A percentile compares a stretch with the other conserved stretches of the same genome.
phyloP scores from a whole-genome alignment of 2,888 invertebrate genomes.

The Tiliacea citrago region DNA sequence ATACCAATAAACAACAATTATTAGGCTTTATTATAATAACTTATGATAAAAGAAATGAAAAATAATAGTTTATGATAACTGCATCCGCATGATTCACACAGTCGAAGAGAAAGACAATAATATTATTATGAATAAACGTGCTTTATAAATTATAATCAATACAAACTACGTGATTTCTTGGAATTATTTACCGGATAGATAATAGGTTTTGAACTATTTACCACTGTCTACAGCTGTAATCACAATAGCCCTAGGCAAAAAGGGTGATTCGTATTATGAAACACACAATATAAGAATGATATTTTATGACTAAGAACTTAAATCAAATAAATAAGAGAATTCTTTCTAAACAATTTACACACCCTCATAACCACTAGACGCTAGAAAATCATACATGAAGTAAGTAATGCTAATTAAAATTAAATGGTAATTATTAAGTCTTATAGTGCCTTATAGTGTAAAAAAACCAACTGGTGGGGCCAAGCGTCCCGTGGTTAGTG shows the following conservation, averaged over 20 bases:
- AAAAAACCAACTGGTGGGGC: conserved; percentile 24
- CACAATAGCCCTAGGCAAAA: background rate
- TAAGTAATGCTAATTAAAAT: conserved; percentile 41
- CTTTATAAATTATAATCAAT: conserved; percentile 14
- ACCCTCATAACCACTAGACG: conserved; percentile 7
- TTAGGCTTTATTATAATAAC: background rate
- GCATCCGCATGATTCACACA: conserved; percentile 51
- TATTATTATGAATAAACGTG: conserved; percentile 22
- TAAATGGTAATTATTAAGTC: conserved; percentile 57
- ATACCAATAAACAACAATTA: background rate
- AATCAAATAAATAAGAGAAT: conserved; percentile 57
- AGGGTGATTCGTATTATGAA: background rate
- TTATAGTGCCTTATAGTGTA: conserved; percentile 46
- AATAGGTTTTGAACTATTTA: conserved; percentile 13
- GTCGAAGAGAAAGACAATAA: conserved; percentile 41
- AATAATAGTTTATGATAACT: conserved; percentile 51
- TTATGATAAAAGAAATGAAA: conserved; percentile 10
- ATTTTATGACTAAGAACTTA: conserved; percentile 30
- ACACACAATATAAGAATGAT: conserved; percentile 1
- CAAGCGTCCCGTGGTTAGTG: conserved; percentile 13
- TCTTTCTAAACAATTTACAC: conserved; percentile 44
- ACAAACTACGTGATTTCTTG: conserved; percentile 32
- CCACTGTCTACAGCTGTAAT: background rate
- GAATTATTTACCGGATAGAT: conserved; percentile 8
- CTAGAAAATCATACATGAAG: conserved; percentile 18